These are phyloP conservation scores for Campopleginae sp. DNA, from an alignment of 2,888 invertebrate species.

Conservation along the genomic window DNA sequence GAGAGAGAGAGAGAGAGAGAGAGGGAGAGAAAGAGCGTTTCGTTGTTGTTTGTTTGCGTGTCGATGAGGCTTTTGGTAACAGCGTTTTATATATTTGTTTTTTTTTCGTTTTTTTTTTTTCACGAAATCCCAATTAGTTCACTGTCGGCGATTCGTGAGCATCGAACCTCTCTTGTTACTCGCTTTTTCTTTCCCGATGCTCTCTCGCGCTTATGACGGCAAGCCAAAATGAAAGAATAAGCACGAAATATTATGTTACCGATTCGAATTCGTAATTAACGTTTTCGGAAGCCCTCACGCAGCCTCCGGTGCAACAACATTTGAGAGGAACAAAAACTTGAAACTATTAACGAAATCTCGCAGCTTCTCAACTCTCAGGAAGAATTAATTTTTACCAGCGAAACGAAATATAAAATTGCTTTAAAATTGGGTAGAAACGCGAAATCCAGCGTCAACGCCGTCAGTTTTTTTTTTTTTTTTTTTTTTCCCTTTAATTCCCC, in stretches of 20 bases:
- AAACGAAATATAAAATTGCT: background rate
- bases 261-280: slow-evolving; percentile 65
- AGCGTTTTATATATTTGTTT: slow-evolving; percentile 13
- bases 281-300: slow-evolving; percentile 39
- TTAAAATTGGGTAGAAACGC: background rate
- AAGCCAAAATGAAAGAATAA: slow-evolving; percentile 1
- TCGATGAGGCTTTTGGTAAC: slow-evolving; percentile 50
- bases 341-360: background rate
- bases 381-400: background rate
- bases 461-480: background rate
- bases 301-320: slow-evolving; percentile 32
- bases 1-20: background rate
- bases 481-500: background rate
- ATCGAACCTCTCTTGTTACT: slow-evolving; percentile 56
- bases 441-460: background rate
- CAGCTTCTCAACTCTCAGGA: background rate
- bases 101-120: slow-evolving; percentile 36
- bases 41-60: slow-evolving; percentile 51
- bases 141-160: slow-evolving; percentile 41
- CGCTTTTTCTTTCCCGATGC: slow-evolving; percentile 72
- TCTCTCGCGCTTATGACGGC: slow-evolving; percentile 39
- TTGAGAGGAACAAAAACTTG: slow-evolving; percentile 9
- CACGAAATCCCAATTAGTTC: slow-evolving; percentile 64
- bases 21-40: background rate
- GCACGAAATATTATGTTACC: slow-evolving; percentile 44